Evolutionary conservation across 2,113 vertebrate species (phyloP).

Genomic region (Ranitomeya variabilis): DNA sequence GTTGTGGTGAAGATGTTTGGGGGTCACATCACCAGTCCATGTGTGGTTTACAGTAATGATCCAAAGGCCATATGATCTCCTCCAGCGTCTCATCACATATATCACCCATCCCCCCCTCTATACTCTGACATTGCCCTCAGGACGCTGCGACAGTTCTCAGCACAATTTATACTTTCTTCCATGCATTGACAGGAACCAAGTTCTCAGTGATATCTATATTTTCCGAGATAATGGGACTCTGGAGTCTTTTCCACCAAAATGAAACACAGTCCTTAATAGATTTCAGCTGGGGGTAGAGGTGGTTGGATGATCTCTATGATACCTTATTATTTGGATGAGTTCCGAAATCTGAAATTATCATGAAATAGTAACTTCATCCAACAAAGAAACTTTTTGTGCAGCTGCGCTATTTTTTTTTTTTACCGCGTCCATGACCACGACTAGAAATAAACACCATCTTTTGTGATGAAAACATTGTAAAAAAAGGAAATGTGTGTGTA

Average conservation of each 20-base stretch:
- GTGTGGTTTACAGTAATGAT: constrained; percentile 27
- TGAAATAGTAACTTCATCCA: neutral
- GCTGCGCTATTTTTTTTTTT: neutral
- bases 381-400: neutral
- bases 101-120: neutral
- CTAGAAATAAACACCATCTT: neutral
- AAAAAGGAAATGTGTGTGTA: too few relatives aligned
- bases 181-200: constrained; percentile 12
- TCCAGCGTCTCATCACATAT: neutral
- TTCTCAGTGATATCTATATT: neutral
- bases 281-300: neutral
- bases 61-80: constrained; percentile 17
- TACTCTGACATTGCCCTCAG: neutral
- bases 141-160: constrained; percentile 4
- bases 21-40: constrained; percentile 17
- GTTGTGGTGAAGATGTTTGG: neutral
- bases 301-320: neutral
- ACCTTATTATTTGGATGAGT: neutral
- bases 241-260: neutral
- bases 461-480: too few relatives aligned
- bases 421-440: neutral
- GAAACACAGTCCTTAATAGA: neutral
- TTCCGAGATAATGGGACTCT: constrained; percentile 36
- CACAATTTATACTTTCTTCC: constrained; percentile 19
- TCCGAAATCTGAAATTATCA: neutral